Evolutionary conservation across 2,888 invertebrate genomes (phyloP).

Genomic region (Barypeithes pellucidus): DNA sequence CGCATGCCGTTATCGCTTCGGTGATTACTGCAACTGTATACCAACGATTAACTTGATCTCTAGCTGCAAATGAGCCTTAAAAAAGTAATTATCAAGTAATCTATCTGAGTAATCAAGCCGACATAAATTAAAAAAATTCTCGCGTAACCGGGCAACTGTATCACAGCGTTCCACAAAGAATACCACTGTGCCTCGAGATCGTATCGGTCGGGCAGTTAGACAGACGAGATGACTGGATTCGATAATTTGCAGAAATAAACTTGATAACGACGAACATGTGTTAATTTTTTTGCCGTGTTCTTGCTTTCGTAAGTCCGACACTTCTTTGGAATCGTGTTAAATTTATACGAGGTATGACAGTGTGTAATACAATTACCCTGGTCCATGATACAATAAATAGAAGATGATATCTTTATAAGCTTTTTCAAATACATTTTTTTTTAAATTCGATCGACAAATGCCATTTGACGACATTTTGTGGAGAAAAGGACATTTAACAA

Average conservation of each 20-base stretch:
- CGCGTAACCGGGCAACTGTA: slow-evolving; percentile 43
- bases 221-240: slow-evolving; percentile 41
- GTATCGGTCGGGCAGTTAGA: slow-evolving; percentile 38
- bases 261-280: slow-evolving; percentile 38
- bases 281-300: slow-evolving; percentile 12
- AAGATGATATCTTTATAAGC: too few species aligned
- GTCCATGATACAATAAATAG: too few species aligned
- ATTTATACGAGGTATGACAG: too few species aligned
- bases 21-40: background rate
- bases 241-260: slow-evolving; percentile 38
- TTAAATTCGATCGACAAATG: too few species aligned
- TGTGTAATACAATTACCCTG: too few species aligned
- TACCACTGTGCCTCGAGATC: slow-evolving; percentile 33
- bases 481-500: too few species aligned
- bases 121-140: slow-evolving; percentile 45
- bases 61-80: background rate
- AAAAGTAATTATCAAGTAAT: slow-evolving; percentile 16
- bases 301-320: background rate
- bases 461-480: too few species aligned
- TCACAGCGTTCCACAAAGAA: slow-evolving; percentile 39
- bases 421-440: too few species aligned
- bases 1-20: background rate
- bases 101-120: slow-evolving; percentile 21
- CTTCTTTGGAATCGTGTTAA: slow-evolving; percentile 9
- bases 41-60: background rate